Base-by-base conservation (phyloP, 2,888 invertebrate species). In the Harpalus rufipes region DNA sequence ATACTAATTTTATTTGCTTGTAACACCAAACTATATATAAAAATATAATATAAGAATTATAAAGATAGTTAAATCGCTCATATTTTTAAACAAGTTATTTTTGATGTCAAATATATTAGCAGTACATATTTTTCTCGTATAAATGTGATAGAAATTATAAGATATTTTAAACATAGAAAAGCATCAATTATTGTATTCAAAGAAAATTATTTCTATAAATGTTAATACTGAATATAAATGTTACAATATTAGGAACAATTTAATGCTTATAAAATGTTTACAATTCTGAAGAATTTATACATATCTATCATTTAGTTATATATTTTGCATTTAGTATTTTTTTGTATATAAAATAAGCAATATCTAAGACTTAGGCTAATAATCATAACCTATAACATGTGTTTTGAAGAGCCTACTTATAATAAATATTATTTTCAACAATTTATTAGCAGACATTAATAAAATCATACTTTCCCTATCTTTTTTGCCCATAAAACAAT, bases 221-320 rank as follows among this genome's bases (percentile, higher is more conserved):
- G 44, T 51, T 51, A 51, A 51, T 51, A 51, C 44, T 51, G 12
- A 51, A 16, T 10, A 51, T 51, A 51, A 51, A 51, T 51, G 44
- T 51, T 51, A 51, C 12, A 51, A 10, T 51, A 12, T 51, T 51
- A 51, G 44, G 10, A 51, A 51, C 44, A 51, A 10, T 51, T 51
- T 74, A 44, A 44, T 74, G 41, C 16, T 41, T 32, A 74, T 74
- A 74, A 44, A 16, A 74, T 74, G 41, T 44, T 74, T 74, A 74
- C 72, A 74, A 44, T 74, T 74, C 21, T 74, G 72, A 41, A 74
- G 72, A 74, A 74, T 74, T 74, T 74, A 74, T 44, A 74, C 72
- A 74, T 74, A 74, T 74, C 72, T 74, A 44, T 44, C 18, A 44
- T 74, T 44, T 44, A 74, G 41, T 74, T 74, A 8, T 44, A 68